Percentiles rank a stretch among this genome's conserved stretches.
phyloP scores from a whole-genome alignment of 2,888 invertebrate species.

The Phytoseiulus persimilis region DNA sequence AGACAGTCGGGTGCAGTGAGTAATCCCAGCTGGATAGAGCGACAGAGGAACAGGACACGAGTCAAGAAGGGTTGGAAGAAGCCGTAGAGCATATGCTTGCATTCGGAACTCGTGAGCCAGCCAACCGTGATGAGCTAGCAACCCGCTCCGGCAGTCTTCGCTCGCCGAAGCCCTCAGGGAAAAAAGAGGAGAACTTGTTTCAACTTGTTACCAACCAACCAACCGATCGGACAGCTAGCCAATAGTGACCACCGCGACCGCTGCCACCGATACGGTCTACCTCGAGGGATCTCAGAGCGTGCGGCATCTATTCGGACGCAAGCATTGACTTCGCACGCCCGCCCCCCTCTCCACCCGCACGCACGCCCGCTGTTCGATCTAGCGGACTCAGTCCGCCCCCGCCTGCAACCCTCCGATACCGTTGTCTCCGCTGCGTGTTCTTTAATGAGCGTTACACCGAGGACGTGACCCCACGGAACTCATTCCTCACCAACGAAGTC shows the following conservation, averaged over 20 bases:
- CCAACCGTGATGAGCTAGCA: background rate
- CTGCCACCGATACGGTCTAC: background rate
- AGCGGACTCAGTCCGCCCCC: too few species aligned
- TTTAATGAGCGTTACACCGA: too few species aligned
- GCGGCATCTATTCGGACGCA: background rate
- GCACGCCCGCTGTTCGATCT: background rate
- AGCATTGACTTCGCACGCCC: background rate
- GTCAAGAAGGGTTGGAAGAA: background rate
- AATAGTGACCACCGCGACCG: constrained; percentile 5
- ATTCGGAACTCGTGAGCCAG: background rate
- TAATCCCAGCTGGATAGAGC: background rate
- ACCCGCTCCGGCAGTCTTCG: background rate
- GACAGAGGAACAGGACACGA: background rate
- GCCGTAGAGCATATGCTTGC: background rate
- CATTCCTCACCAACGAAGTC: too few species aligned
- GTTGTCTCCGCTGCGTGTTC: too few species aligned
- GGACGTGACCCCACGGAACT: too few species aligned
- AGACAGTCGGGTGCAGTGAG: background rate
- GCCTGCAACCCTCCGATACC: too few species aligned
- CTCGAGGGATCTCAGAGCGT: background rate
- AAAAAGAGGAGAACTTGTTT: background rate
- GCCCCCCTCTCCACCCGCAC: background rate
- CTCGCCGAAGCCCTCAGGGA: background rate
- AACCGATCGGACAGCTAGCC: background rate
- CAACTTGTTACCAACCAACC: background rate